Evolutionary conservation across 2,113 vertebrate species (phyloP).

Genomic region (Henicopernis longicauda): DNA sequence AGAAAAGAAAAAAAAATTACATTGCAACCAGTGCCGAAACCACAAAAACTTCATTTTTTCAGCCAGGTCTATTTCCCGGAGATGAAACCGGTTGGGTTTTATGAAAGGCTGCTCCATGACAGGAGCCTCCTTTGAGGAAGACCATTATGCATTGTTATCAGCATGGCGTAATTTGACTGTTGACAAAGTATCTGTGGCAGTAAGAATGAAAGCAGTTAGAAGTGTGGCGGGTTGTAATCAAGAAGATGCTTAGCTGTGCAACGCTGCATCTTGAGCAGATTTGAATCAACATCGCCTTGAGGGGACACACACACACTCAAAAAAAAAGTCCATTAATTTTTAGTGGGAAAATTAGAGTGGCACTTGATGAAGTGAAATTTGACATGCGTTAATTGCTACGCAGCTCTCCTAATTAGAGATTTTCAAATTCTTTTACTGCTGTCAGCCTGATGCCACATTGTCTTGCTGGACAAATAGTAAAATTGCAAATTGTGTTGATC

Average conservation of each 20-base stretch:
- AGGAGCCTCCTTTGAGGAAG: constrained; percentile 71
- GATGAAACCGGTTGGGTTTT: constrained; percentile 63
- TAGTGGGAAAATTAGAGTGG: constrained; percentile 91
- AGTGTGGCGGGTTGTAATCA: constrained; percentile 83
- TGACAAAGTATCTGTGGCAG: constrained; percentile 83
- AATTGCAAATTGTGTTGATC: constrained; percentile 68
- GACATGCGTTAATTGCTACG: constrained; percentile 96
- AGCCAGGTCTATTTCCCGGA: constrained; percentile 41
- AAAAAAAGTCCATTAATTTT: constrained; percentile 81
- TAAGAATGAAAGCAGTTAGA: constrained; percentile 80
- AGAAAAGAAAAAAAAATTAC: background rate
- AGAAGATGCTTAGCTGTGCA: constrained; percentile 88
- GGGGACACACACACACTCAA: constrained; percentile 68
- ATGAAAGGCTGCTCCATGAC: constrained; percentile 69
- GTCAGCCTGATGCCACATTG: constrained; percentile 74
- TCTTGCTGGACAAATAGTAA: constrained; percentile 73
- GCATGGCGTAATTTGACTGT: constrained; percentile 82
- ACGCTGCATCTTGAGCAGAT: constrained; percentile 81
- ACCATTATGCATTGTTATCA: constrained; percentile 80
- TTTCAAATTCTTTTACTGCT: constrained; percentile 88
- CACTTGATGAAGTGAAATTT: constrained; percentile 96
- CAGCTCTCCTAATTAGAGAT: constrained; percentile 95
- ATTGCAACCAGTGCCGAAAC: background rate
- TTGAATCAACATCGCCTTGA: constrained; percentile 84
- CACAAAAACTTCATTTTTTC: constrained; percentile 45